Percentiles rank a stretch among this genome's conserved stretches.
Evolutionary conservation across 2,888 invertebrate species (phyloP).

Genomic region (Nymphalis polychloros): DNA sequence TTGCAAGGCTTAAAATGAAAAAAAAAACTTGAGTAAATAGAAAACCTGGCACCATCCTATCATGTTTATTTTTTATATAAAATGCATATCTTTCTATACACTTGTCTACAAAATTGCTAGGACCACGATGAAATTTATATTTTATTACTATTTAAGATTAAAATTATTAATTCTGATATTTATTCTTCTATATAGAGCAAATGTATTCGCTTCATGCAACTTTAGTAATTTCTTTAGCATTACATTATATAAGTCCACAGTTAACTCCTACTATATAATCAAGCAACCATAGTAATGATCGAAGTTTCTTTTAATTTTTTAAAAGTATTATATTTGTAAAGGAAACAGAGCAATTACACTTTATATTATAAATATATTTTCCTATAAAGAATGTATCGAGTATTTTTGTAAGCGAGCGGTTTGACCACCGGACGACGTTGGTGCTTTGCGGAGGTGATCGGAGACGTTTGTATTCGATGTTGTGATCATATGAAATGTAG

Average conservation of each 20-base stretch:
- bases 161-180: constrained; percentile 28
- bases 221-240: not conserved
- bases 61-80: constrained; percentile 40
- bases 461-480: constrained; percentile 57
- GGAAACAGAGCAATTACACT: not conserved
- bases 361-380: constrained; percentile 34
- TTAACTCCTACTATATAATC: not conserved
- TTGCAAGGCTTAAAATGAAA: not conserved
- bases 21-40: not conserved
- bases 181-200: constrained; percentile 35
- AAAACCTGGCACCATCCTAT: constrained; percentile 30
- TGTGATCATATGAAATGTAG: constrained; percentile 52
- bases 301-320: constrained; percentile 8
- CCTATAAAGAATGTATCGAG: constrained; percentile 28
- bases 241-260: not conserved
- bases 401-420: constrained; percentile 62
- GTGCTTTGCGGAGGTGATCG: constrained; percentile 66
- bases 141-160: constrained; percentile 33
- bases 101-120: constrained; percentile 34
- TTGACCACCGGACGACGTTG: constrained; percentile 75
- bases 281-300: too few species aligned
- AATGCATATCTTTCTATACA: constrained; percentile 39
- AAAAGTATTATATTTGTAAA: constrained; percentile 3
- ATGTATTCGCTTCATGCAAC: constrained; percentile 23
- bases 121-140: constrained; percentile 39